phyloP scores from a whole-genome alignment of 2,797 vertebrate genomes.

The Ficedula albicollis region DNA sequence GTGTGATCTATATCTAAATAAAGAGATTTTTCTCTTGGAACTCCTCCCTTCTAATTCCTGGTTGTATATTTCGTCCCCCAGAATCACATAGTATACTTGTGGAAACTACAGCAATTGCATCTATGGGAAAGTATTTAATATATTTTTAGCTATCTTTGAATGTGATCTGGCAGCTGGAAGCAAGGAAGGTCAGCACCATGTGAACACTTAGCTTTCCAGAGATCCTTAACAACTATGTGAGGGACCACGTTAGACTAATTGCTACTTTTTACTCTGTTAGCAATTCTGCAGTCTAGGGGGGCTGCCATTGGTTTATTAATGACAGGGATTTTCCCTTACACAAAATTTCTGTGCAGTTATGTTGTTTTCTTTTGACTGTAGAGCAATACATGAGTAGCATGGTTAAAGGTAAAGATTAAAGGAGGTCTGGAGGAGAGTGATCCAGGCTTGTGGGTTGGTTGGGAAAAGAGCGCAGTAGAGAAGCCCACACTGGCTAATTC shows the following conservation, averaged over 20 bases:
- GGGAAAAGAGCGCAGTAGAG: background rate
- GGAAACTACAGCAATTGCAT: constrained; percentile 63
- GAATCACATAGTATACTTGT: constrained; percentile 46
- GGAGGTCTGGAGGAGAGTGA: background rate
- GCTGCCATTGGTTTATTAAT: background rate
- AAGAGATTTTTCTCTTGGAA: constrained; percentile 42
- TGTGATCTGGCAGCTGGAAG: constrained; percentile 61
- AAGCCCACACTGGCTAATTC: background rate
- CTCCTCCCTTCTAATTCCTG: constrained; percentile 58
- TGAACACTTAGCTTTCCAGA: constrained; percentile 31
- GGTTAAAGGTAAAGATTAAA: background rate
- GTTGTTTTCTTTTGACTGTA: background rate
- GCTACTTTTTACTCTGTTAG: background rate
- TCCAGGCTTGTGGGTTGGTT: background rate
- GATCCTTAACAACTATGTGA: constrained; percentile 14
- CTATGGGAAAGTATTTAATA: constrained; percentile 68
- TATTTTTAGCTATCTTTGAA: constrained; percentile 69
- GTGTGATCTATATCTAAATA: constrained; percentile 40
- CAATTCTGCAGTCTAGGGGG: background rate
- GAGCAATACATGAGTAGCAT: background rate
- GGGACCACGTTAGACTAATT: background rate
- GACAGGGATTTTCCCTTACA: background rate
- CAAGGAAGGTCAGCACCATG: constrained; percentile 22
- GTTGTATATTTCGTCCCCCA: background rate
- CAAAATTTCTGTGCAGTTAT: background rate